Evolutionary conservation across 2,797 vertebrate genomes (phyloP), one percentile per base, ranked within the genome.

Genomic region (Phalloptychus januarius): DNA sequence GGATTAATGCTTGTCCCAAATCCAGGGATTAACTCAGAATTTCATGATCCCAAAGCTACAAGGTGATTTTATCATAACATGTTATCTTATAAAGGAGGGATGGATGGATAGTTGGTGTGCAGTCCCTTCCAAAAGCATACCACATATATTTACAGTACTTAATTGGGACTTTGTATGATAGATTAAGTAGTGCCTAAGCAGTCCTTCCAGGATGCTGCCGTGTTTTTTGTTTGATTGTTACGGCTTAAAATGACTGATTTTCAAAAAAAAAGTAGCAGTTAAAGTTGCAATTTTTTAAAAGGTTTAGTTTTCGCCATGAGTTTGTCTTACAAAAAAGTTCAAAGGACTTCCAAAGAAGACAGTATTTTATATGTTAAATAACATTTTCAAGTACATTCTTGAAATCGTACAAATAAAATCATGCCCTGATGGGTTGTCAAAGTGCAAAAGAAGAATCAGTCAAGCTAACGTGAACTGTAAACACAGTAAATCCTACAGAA

Each of bases 1-100:
- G 86, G 93, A 94, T 94, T 95, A 94, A 76, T 63, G 79, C 52
- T 81, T 91, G 93, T 88, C 90, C 90, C 88, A 92, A 74, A 89
- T 93, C 89, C 88, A 88, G 78, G 89, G 93, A 94, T 93, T 93
- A 95, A 91, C 87, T 52, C 71, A 87, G 84, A 77, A 80, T 90
- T 86, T 83, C 83, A 86, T 84, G 85, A 86, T 88, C 83, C 54
- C 6, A 89, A 78, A 88, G 79, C 88, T 84, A 67, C 42, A 11
- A 75, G 76, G 82, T 91, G 86, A 87, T 90, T 91, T 87, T 83
- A 91, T 85, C 79, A 89, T 45, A 85, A 85, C 86, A 88, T 91
- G 86, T 85, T 89, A 80, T 90, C 87, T 79, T 75, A 82, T 52
- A 18, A 15, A 70, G 44, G 69, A 42, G 38, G n/a, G 20, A 67